Percentiles rank a stretch among this genome's conserved stretches.
Evolutionary conservation across 1,140 invertebrate species (phyloP).

Genomic region (Trichoplusia ni): DNA sequence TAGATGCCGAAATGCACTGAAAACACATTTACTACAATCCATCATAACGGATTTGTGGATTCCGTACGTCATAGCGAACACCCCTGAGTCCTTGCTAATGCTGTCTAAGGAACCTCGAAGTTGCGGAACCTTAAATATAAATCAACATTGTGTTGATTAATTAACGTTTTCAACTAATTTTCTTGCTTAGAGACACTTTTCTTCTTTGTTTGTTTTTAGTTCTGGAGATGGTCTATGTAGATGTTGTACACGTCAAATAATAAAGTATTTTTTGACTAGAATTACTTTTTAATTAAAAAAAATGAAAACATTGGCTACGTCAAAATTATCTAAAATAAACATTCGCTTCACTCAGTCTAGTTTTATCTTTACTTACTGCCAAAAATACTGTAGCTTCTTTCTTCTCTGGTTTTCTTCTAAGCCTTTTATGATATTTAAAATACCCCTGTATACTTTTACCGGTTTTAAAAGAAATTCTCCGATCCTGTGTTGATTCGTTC

Average conservation of each 20-base stretch:
- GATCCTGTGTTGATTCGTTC: neutral
- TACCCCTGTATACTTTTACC: neutral
- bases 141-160: slow-evolving; percentile 23
- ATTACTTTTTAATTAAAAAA: too few species aligned
- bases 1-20: slow-evolving; percentile 17
- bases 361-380: too few species aligned
- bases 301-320: too few species aligned
- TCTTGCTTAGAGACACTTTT: neutral
- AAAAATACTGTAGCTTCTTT: too few species aligned
- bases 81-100: slow-evolving; percentile 7
- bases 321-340: too few species aligned
- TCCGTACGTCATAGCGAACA: slow-evolving; percentile 14
- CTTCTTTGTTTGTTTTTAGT: neutral
- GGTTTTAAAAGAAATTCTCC: neutral
- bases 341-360: too few species aligned
- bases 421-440: too few species aligned
- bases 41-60: slow-evolving; percentile 29
- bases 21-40: slow-evolving; percentile 24
- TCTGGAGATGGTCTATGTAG: too few species aligned
- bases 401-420: too few species aligned
- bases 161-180: neutral
- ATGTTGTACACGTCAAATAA: too few species aligned
- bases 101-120: slow-evolving; percentile 6
- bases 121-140: slow-evolving; percentile 10
- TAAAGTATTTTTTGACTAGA: too few species aligned